These are phyloP conservation scores for Erpornis zantholeuca DNA, from an alignment of 2,113 vertebrate species.

Conservation along the genomic window DNA sequence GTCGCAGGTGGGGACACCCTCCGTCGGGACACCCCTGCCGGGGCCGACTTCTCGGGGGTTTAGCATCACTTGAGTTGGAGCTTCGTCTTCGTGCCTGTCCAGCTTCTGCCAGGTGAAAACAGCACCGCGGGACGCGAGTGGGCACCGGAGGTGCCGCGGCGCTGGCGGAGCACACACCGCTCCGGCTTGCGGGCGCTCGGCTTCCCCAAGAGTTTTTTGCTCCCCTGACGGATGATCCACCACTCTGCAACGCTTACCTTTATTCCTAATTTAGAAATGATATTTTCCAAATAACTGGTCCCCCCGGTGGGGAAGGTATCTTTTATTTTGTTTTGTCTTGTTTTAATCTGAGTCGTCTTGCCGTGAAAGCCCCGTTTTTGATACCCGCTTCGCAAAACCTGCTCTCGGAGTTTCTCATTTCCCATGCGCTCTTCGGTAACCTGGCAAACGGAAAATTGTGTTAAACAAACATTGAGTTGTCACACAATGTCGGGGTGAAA, in stretches of 20 bases:
- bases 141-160: neutral
- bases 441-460: constrained; percentile 4
- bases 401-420: constrained; percentile 4
- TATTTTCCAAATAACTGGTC: neutral
- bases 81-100: fast-evolving
- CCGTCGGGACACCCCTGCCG: neutral
- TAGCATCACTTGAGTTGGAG: neutral
- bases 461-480: constrained; percentile 59
- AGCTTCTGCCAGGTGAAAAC: neutral
- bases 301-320: neutral
- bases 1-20: neutral
- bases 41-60: neutral
- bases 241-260: neutral
- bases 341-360: neutral
- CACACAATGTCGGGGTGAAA: constrained; percentile 20
- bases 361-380: neutral
- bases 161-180: neutral
- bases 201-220: neutral
- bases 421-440: neutral
- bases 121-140: neutral
- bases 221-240: neutral
- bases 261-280: neutral
- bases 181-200: neutral
- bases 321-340: neutral
- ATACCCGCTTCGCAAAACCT: neutral